These are phyloP conservation scores for Gari tellinella DNA, from an alignment of 2,888 invertebrate species.

Conservation along the genomic window DNA sequence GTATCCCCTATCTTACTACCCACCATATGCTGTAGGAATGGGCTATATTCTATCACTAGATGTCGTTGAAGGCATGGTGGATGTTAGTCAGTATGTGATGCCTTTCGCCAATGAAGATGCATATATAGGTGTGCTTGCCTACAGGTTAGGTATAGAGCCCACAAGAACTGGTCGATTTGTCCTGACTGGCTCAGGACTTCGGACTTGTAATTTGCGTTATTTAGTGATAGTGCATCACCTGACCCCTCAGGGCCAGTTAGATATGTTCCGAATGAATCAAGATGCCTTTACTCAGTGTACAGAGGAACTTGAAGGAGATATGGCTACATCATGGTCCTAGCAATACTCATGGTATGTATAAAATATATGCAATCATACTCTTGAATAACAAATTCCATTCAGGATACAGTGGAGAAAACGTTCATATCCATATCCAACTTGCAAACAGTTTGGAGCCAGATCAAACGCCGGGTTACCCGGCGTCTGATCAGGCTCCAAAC, in stretches of 20 bases:
- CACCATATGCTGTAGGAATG: conserved; percentile 81
- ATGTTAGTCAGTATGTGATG: conserved; percentile 64
- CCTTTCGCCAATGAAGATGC: conserved; percentile 83
- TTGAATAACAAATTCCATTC: too few species aligned
- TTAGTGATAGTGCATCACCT: conserved; percentile 81
- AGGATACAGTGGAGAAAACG: too few species aligned
- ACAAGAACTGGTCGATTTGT: conserved; percentile 78
- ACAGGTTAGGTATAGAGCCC: conserved; percentile 72
- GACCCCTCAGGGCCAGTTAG: conserved; percentile 66
- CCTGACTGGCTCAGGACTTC: conserved; percentile 73
- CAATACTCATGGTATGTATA: too few species aligned
- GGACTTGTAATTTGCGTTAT: conserved; percentile 81
- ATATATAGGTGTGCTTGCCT: conserved; percentile 79
- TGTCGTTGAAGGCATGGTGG: conserved; percentile 69
- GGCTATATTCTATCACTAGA: conserved; percentile 82
- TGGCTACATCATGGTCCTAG: conserved; percentile 10
- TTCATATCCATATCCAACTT: too few species aligned
- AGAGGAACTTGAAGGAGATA: conserved; percentile 7
- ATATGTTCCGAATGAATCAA: conserved; percentile 65
- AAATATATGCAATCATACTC: too few species aligned
- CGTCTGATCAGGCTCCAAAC: too few species aligned
- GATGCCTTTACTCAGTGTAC: conserved; percentile 60
- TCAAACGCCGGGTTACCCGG: too few species aligned
- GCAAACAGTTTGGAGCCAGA: too few species aligned
- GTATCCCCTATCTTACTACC: conserved; percentile 73